phyloP scores from a whole-genome alignment of 2,888 invertebrate genomes.

The Drosophila testacea region DNA sequence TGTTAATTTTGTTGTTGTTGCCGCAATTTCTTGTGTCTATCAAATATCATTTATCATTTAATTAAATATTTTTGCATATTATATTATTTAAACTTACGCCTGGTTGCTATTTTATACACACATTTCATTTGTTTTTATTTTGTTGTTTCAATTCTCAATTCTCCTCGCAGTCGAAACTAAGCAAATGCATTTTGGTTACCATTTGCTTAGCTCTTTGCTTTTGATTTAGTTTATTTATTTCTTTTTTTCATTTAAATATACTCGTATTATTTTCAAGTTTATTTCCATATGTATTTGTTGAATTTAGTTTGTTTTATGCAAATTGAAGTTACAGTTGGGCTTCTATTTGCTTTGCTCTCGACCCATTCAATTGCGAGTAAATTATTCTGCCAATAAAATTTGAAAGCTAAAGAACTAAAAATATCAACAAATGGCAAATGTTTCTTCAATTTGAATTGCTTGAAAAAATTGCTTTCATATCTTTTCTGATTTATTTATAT shows the following conservation, averaged over 20 bases:
- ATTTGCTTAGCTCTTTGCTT: conserved; percentile 49
- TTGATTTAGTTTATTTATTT: conserved; percentile 62
- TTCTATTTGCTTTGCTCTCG: conserved; percentile 52
- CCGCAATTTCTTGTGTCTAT: conserved; percentile 44
- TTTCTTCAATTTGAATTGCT: conserved; percentile 35
- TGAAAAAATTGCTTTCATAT: conserved; percentile 46
- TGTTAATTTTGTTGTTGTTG: conserved; percentile 58
- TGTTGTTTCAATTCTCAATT: conserved; percentile 31
- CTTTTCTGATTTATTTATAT: conserved; percentile 16
- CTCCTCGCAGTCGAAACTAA: conserved; percentile 26
- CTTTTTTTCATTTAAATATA: conserved; percentile 6
- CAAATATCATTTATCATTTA: conserved; percentile 24
- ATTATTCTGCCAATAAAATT: conserved; percentile 48
- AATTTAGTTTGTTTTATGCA: conserved; percentile 45
- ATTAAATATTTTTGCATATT: conserved; percentile 53
- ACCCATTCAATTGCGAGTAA: conserved; percentile 30
- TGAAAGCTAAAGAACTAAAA: conserved; percentile 28
- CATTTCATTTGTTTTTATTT: conserved; percentile 32
- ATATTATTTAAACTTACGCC: conserved; percentile 47
- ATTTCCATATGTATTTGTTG: conserved; percentile 31
- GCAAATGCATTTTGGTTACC: conserved; percentile 40
- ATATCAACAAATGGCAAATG: conserved; percentile 23
- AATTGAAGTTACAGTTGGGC: conserved; percentile 31
- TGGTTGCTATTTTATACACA: conserved; percentile 45
- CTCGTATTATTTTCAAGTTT: conserved; percentile 14